Evolutionary conservation across 2,797 vertebrate species (phyloP).

Genomic region (Buceros bicornis): DNA sequence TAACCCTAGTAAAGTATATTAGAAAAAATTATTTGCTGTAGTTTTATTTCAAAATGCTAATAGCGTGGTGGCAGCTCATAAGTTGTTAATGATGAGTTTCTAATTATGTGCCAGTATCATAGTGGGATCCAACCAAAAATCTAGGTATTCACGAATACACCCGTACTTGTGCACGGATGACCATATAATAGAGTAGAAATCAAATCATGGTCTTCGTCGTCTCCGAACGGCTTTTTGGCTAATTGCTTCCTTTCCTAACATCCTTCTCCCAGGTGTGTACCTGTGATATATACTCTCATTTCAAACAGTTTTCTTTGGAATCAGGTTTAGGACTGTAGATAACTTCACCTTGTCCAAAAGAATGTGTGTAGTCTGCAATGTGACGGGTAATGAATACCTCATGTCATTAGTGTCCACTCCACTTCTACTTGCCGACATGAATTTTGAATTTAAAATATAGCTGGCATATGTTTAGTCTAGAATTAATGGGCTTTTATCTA

Average conservation of each 20-base stretch:
- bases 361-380: constrained; percentile 11
- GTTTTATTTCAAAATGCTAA: constrained; percentile 50
- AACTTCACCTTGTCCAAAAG: neutral
- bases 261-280: neutral
- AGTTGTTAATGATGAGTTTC: constrained; percentile 49
- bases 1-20: neutral
- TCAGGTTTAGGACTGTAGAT: neutral
- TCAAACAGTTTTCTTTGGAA: neutral
- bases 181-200: neutral
- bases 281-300: neutral
- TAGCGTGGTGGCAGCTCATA: constrained; percentile 19
- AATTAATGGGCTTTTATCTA: constrained; percentile 48
- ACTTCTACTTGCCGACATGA: constrained; percentile 50
- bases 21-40: neutral
- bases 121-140: constrained; percentile 37
- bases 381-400: neutral
- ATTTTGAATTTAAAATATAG: constrained; percentile 47
- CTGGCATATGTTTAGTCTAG: constrained; percentile 50
- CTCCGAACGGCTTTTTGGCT: neutral
- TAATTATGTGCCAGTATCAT: constrained; percentile 56
- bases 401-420: constrained; percentile 23
- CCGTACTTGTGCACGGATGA: neutral
- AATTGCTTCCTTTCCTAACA: neutral
- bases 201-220: neutral
- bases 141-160: constrained; percentile 39